Base-by-base conservation (phyloP, 53 echinoderm and acorn worm genomes). In the Glandiceps talaboti region DNA sequence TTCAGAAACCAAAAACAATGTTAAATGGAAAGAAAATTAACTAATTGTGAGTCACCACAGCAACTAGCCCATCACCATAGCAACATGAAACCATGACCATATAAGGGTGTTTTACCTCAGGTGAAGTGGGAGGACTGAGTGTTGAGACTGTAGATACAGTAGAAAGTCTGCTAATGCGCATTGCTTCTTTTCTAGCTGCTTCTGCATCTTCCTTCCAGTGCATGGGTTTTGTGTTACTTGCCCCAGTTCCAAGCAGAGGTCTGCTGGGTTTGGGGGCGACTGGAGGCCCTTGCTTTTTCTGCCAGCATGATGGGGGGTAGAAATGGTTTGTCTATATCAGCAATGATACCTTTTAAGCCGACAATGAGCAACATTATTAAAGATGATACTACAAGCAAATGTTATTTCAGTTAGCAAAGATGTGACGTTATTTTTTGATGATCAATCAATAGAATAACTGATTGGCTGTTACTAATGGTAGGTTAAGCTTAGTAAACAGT, bases 91-190 rank as follows among this genome's bases (percentile, higher is more conserved):
- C 64, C 64, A 45, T 45, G 64, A 45, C 64, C 64, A 45, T 45
- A 45, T 45, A 45, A 45, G 64, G 64, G 64, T 45, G 64, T 45
- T 73, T 88, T 91, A 94, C 94, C 94, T 94, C 91, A 30, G 94
- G 91, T 27, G 94, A 94, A 31, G 89, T 82, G 29, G 94, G 94
- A 30, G 92, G 92, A 83, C 85, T 92, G 32, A 89, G 89, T 26
- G 87, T 28, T 32, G 25, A 78, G 27, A n/a, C 79, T 31, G 27
- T 32, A 31, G 28, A 78, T 32, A 1, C 79, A 32, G 64, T 45
- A 12, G 79, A 78, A 25, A 78, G 31, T 25, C 79, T 31, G 27
- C 79, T 78, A 32, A 78, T 32, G 25, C 79, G 79, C 27, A 78
- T 14, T 6, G 79, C 79, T 78, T 78, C 79, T 1, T 78, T 32